These are phyloP conservation scores for Papilio protenor DNA, from an alignment of 2,888 invertebrate species.

Conservation along the genomic window DNA sequence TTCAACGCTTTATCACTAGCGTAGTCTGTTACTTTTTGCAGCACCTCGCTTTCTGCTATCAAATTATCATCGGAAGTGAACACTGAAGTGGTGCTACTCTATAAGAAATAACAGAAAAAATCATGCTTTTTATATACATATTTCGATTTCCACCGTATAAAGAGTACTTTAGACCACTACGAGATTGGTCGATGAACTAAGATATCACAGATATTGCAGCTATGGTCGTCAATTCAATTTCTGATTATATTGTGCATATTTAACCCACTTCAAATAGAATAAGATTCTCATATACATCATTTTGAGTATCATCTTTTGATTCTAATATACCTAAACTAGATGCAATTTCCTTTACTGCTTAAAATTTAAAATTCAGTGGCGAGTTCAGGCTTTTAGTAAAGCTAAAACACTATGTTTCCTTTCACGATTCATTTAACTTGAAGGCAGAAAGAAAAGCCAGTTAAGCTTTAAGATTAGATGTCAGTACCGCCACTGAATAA, in stretches of 20 bases:
- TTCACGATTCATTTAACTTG: neutral
- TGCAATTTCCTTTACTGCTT: too few relatives aligned
- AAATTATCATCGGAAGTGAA: constrained; percentile 52
- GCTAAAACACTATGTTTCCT: neutral
- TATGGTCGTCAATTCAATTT: too few relatives aligned
- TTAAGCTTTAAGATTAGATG: neutral
- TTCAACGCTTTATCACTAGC: constrained; percentile 58
- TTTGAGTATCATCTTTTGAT: too few relatives aligned
- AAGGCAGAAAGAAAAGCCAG: neutral
- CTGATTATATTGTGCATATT: too few relatives aligned
- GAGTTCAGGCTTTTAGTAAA: neutral
- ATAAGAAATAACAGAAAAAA: constrained; percentile 21
- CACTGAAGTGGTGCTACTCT: constrained; percentile 40
- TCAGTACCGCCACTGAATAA: constrained; percentile 9
- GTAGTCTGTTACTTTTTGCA: constrained; percentile 75
- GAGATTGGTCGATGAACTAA: too few relatives aligned
- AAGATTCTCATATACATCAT: too few relatives aligned
- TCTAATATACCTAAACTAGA: too few relatives aligned
- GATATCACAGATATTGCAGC: too few relatives aligned
- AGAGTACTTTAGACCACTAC: constrained; percentile 39
- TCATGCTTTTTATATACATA: constrained; percentile 46
- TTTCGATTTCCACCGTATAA: neutral
- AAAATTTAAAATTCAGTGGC: neutral
- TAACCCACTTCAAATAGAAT: too few relatives aligned
- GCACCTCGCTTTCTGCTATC: constrained; percentile 68